Conservation (phyloP, 2,113 vertebrate species). For the Panthera uncia region DNA sequence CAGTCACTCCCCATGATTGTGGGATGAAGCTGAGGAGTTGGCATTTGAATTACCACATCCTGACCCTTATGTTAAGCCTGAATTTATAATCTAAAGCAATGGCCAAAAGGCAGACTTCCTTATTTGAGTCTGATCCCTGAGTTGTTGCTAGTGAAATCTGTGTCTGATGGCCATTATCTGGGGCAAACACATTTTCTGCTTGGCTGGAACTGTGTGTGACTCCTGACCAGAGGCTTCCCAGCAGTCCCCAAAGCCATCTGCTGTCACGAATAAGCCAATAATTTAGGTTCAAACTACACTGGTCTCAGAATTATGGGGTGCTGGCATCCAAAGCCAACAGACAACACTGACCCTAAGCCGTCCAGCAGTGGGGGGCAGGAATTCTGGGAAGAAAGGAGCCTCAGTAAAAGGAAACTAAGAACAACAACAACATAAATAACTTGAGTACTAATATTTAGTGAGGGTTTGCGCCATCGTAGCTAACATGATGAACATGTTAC, state of each 20-base stretch:
- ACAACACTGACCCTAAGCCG: neutral
- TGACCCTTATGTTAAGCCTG: neutral
- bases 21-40: neutral
- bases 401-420: neutral
- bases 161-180: neutral
- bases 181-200: neutral
- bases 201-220: neutral
- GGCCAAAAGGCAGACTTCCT: neutral
- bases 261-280: neutral
- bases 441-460: neutral
- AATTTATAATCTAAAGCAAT: neutral
- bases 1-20: neutral
- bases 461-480: neutral
- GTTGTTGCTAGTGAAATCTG: neutral
- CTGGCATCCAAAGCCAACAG: neutral
- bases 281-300: neutral
- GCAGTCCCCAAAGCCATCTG: neutral
- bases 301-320: neutral
- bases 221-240: neutral
- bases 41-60: neutral
- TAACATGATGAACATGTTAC: neutral
- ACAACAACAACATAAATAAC: neutral
- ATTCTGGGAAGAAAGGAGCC: neutral
- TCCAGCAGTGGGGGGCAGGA: neutral
- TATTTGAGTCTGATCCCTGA: neutral